Conservation (phyloP, 2,797 vertebrate genomes). For the Phataginus tricuspis region DNA sequence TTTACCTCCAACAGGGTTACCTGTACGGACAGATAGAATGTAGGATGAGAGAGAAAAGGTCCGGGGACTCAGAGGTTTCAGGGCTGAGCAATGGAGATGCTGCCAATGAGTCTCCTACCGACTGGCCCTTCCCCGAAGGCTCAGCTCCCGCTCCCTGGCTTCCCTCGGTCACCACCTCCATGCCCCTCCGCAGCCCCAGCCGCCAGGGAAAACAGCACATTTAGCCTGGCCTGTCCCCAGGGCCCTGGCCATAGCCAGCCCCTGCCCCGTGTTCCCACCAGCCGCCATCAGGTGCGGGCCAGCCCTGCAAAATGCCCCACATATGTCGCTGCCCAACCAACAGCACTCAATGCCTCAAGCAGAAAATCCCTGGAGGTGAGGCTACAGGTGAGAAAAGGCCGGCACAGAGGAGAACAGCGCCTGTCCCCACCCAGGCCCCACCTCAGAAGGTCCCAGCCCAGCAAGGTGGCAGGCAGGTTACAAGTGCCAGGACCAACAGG, state of each 20-base stretch:
- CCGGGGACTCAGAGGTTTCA: background rate
- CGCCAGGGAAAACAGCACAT: background rate
- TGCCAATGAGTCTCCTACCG: background rate
- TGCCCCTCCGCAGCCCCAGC: background rate
- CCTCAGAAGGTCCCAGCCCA: background rate
- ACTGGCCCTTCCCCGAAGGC: background rate
- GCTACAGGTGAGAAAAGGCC: background rate
- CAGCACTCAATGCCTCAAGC: background rate
- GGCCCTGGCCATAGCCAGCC: background rate
- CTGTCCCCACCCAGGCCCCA: background rate
- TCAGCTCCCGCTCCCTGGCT: background rate
- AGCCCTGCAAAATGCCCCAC: background rate
- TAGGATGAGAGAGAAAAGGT: background rate
- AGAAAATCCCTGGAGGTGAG: accelerated
- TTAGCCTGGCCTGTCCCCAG: background rate
- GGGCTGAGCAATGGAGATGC: accelerated
- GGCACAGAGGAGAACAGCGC: background rate
- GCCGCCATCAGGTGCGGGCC: background rate
- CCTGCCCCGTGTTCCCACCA: background rate
- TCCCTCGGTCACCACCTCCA: background rate
- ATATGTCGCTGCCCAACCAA: background rate
- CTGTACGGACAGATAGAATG: background rate
- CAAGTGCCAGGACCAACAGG: background rate
- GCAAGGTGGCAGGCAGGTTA: background rate
- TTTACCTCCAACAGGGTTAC: too few species aligned